phyloP scores from a whole-genome alignment of 2,888 invertebrate species.

The Dinocampus coccinellae region DNA sequence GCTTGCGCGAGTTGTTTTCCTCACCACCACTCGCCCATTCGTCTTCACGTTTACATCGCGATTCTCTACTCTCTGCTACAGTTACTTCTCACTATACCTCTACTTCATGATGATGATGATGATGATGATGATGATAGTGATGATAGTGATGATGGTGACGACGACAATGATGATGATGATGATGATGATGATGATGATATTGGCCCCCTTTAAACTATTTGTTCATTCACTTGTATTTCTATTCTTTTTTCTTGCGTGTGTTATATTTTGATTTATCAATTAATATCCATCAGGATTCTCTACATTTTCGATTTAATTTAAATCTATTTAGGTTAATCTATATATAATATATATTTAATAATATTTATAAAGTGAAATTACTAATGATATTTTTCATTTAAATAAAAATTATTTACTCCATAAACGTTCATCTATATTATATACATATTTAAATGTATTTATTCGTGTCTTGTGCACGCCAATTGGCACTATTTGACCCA shows the following conservation, averaged over 20 bases:
- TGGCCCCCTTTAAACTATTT: neutral
- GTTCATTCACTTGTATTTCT: neutral
- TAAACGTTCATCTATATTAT: too few species aligned
- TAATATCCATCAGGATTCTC: too few species aligned
- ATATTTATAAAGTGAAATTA: too few species aligned
- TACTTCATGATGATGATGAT: too few species aligned
- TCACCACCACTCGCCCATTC: conserved; percentile 40
- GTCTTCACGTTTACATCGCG: conserved; percentile 33
- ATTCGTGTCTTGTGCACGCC: conserved; percentile 47
- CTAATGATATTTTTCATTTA: too few species aligned
- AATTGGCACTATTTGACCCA: conserved; percentile 66
- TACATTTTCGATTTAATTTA: too few species aligned
- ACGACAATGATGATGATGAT: neutral
- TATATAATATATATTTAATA: too few species aligned
- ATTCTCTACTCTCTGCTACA: too few species aligned
- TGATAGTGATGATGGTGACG: neutral
- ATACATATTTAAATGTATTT: neutral
- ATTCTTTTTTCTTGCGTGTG: neutral
- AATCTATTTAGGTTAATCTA: too few species aligned
- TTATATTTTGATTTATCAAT: too few species aligned
- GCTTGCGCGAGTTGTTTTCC: conserved; percentile 59
- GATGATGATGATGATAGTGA: neutral
- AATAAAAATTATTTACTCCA: too few species aligned
- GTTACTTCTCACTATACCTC: too few species aligned
- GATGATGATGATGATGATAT: neutral